Evolutionary conservation across 2,797 vertebrate species (phyloP).

Genomic region (Sciurus vulgaris): DNA sequence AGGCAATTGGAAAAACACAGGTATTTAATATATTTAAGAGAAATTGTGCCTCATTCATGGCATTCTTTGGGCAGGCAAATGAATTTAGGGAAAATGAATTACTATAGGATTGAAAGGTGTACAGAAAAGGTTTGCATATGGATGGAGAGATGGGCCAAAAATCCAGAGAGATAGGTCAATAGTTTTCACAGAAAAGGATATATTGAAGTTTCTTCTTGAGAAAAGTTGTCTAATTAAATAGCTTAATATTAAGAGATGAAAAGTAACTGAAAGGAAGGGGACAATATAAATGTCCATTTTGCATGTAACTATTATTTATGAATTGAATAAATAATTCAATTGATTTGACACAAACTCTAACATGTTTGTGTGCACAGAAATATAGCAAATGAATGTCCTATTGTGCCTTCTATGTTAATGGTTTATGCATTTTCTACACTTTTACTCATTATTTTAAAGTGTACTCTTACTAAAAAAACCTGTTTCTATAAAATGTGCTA

Average conservation of each 20-base stretch:
- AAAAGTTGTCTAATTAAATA: conserved; percentile 4
- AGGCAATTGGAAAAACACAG: background rate
- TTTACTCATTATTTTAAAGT: background rate
- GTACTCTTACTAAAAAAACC: background rate
- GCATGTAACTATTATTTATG: conserved; percentile 36
- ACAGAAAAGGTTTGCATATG: background rate
- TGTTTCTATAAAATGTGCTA: background rate
- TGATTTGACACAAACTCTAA: background rate
- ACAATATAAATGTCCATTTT: background rate
- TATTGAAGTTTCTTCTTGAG: background rate
- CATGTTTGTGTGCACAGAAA: background rate
- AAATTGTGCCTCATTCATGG: conserved; percentile 1
- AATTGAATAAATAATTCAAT: background rate
- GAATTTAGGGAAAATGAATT: conserved; percentile 31
- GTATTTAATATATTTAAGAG: background rate
- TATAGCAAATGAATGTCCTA: background rate
- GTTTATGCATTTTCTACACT: background rate
- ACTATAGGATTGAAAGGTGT: background rate
- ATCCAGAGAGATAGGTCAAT: background rate
- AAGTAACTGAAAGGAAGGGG: background rate
- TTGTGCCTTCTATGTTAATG: background rate
- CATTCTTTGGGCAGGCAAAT: background rate
- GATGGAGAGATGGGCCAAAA: background rate
- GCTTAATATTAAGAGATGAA: conserved; percentile 62
- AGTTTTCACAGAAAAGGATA: conserved; percentile 40